Conservation (phyloP, 2,797 vertebrate species). For the Betta splendens region DNA sequence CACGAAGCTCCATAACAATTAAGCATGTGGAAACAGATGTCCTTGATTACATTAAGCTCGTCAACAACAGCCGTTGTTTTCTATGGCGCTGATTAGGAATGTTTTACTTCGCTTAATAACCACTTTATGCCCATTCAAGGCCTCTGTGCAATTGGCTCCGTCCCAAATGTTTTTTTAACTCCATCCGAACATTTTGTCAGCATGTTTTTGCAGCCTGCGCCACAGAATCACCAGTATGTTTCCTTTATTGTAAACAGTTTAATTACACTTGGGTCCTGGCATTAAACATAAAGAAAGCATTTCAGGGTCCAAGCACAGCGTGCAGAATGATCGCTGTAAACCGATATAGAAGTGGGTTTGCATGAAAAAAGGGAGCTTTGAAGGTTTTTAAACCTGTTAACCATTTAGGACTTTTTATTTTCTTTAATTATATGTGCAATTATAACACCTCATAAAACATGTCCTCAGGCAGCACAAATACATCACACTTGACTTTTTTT, state of each 20-base stretch:
- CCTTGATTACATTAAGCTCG: slow-evolving; percentile 55
- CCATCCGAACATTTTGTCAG: slow-evolving; percentile 34
- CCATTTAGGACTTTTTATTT: slow-evolving; percentile 67
- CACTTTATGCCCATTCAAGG: slow-evolving; percentile 47
- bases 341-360: slow-evolving; percentile 58
- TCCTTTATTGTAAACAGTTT: slow-evolving; percentile 58
- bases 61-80: slow-evolving; percentile 57
- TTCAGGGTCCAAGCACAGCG: slow-evolving; percentile 59
- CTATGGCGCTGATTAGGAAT: slow-evolving; percentile 56
- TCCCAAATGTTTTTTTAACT: slow-evolving; percentile 40
- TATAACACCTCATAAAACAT: slow-evolving; percentile 72
- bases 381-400: slow-evolving; percentile 58
- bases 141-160: slow-evolving; percentile 22
- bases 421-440: slow-evolving; percentile 67
- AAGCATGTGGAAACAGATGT: slow-evolving; percentile 58
- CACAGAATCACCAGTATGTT: slow-evolving; percentile 26
- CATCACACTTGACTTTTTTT: slow-evolving; percentile 40
- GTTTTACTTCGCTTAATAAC: slow-evolving; percentile 62
- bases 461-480: slow-evolving; percentile 42
- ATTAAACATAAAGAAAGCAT: slow-evolving; percentile 51
- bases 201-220: slow-evolving; percentile 12
- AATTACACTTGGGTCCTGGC: slow-evolving; percentile 49
- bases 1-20: slow-evolving; percentile 54
- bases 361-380: slow-evolving; percentile 54
- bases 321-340: slow-evolving; percentile 46